A percentile compares a stretch with the other conserved stretches of the same genome.
Conservation (phyloP, 2,113 vertebrate species). For the Herpailurus yagouaroundi region DNA sequence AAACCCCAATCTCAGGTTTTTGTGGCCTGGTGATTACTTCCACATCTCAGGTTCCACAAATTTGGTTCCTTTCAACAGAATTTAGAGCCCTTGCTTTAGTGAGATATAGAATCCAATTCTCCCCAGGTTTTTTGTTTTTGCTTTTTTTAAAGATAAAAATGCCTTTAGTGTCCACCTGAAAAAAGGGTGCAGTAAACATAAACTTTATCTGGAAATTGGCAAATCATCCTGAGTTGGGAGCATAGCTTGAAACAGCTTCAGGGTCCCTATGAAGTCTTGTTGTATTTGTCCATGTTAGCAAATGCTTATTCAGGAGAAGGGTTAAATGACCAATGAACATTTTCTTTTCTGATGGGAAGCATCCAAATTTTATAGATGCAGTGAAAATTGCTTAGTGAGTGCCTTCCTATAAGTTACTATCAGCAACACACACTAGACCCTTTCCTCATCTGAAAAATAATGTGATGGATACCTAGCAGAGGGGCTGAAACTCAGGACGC, state of each 20-base stretch:
- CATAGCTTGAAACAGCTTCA: not conserved
- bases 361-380: not conserved
- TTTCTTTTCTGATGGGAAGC: not conserved
- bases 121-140: not conserved
- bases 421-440: not conserved
- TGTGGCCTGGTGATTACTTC: not conserved
- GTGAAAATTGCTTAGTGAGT: not conserved
- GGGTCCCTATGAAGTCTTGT: not conserved
- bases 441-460: not conserved
- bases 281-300: not conserved
- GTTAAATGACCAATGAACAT: not conserved
- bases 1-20: not conserved
- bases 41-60: not conserved
- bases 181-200: not conserved
- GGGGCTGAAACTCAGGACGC: not conserved
- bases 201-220: not conserved
- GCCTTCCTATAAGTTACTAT: too few relatives aligned
- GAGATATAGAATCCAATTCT: not conserved
- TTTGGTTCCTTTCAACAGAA: not conserved
- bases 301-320: not conserved
- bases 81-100: not conserved
- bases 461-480: not conserved
- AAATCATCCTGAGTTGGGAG: not conserved
- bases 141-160: not conserved
- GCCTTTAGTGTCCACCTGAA: not conserved